Evolutionary conservation across 1,140 invertebrate genomes (phyloP), one percentile per base, ranked within the genome.

Genomic region (Zaprionus davidi): DNA sequence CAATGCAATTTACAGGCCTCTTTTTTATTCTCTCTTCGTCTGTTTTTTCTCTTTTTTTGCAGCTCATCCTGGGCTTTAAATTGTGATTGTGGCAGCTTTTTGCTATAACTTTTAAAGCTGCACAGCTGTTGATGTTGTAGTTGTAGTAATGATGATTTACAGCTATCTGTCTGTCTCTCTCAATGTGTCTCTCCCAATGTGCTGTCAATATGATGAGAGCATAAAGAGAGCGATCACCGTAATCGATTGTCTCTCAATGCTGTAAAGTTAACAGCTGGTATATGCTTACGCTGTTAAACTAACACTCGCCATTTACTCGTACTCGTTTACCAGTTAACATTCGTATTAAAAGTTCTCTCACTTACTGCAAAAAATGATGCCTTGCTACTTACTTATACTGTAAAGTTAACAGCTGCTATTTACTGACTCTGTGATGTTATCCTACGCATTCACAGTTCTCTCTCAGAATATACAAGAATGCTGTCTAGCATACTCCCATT

Each of bases 1-100:
- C 81, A 84, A 88, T 88, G 84, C 78, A 84, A 84, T 87, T 88
- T 78, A 63, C 84, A 78, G 53, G 49, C 67, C 38, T 44, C 41
- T 69, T 67, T 65, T 64, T 46, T 53, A 51, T 31, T 0, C 20
- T 1, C 15, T 34, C 9, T 31, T 13, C 2, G 4, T 28, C 24
- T 13, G 62, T 46, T 58, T 26, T 1, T 28, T 22, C 12, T 5
- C 34, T 15, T 12, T 28, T 51, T 26, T 20, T 17, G 13, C 28
- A 46, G 31, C 22, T 62, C 13, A 49, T 31, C 4, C 28, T 11
- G 2, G 6, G 34, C 58, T 65, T 41, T 22, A 31, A 49, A 46
- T 53, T 69, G 58, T 22, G 11, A 20, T 44, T n/a, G 20, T 34
- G 55, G 56, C 36, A 41, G 36, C 56, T 63, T 24, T 51, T 12